Evolutionary conservation across 1,140 invertebrate genomes (phyloP).

Genomic region (Armadillidium nasatum): DNA sequence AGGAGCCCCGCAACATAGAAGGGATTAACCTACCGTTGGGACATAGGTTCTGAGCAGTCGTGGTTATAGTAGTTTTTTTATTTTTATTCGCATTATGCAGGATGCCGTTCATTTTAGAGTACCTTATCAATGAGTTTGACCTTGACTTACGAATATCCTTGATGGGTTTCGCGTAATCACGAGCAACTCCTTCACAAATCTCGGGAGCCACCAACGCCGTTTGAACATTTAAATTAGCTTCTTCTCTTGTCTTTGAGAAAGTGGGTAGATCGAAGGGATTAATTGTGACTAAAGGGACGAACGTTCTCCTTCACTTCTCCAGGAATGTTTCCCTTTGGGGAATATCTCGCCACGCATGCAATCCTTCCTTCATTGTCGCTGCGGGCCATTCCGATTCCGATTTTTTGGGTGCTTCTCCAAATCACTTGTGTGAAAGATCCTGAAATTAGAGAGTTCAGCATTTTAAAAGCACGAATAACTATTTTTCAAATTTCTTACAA

Average conservation of each 20-base stretch:
- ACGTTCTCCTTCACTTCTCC: not conserved
- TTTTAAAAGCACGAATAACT: too few species aligned
- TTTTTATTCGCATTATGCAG: not conserved
- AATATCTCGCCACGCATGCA: not conserved
- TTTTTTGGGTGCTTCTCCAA: not conserved
- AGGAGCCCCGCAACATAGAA: not conserved
- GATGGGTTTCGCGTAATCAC: not conserved
- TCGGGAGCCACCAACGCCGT: not conserved
- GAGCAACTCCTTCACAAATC: not conserved
- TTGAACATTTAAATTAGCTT: constrained; percentile 1
- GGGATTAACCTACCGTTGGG: not conserved
- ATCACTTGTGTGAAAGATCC: not conserved
- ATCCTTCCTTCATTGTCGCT: not conserved
- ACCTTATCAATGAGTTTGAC: not conserved
- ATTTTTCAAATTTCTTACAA: too few species aligned
- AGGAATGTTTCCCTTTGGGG: not conserved
- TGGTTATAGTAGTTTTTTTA: not conserved
- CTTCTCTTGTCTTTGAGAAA: not conserved
- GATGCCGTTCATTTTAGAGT: not conserved
- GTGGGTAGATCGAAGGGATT: not conserved
- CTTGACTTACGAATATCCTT: not conserved
- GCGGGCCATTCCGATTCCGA: not conserved
- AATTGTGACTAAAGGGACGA: not conserved
- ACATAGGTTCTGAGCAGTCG: not conserved
- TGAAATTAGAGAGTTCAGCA: too few species aligned